A percentile compares a stretch with the other conserved stretches of the same genome.
phyloP scores from a whole-genome alignment of 2,113 vertebrate genomes.

The Indicator indicator region DNA sequence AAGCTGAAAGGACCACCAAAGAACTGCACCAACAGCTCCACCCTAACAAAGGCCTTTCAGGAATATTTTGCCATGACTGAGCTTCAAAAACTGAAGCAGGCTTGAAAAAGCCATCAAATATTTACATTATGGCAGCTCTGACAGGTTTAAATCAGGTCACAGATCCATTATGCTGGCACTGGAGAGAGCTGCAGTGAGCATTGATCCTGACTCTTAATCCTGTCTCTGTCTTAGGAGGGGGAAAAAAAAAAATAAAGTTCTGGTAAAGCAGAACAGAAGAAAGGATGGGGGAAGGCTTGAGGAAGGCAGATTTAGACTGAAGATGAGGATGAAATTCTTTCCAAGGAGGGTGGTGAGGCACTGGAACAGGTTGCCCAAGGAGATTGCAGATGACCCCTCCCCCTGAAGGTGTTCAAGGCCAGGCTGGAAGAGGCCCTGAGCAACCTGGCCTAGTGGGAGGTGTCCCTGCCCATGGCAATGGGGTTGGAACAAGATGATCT shows the following conservation, averaged over 20 bases:
- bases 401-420: too few species aligned
- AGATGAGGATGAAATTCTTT: too few species aligned
- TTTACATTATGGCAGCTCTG: not conserved
- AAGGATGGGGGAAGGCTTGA: too few species aligned
- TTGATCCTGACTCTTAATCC: not conserved
- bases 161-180: not conserved
- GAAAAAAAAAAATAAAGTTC: not conserved
- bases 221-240: fast-evolving
- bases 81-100: not conserved
- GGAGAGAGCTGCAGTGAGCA: not conserved
- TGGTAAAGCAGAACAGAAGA: not conserved
- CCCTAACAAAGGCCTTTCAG: not conserved
- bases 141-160: not conserved
- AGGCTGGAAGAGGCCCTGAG: too few species aligned
- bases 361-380: too few species aligned
- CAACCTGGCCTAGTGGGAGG: too few species aligned
- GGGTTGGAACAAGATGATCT: too few species aligned
- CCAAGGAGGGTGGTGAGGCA: too few species aligned
- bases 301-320: too few species aligned
- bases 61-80: not conserved
- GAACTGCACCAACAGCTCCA: not conserved
- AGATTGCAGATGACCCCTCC: too few species aligned
- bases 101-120: constrained; percentile 6
- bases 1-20: not conserved
- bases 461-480: too few species aligned